phyloP scores from a whole-genome alignment of 2,888 invertebrate species.

The Drosophila gaucha region DNA sequence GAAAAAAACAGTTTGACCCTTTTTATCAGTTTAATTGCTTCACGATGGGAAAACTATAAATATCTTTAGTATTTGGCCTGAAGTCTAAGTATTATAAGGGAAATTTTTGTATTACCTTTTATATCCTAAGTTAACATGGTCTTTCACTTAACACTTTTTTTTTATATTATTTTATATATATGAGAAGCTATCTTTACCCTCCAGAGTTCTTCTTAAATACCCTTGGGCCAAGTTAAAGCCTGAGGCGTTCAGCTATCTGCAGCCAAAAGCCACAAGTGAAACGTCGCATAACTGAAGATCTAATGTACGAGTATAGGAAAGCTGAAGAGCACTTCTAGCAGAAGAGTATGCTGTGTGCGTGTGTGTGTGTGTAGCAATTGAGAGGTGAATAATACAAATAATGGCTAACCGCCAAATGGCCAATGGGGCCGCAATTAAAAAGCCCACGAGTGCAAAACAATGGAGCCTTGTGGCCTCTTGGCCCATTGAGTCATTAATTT shows the following conservation, averaged over 20 bases:
- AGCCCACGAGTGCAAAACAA: slow-evolving; percentile 44
- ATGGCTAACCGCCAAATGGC: slow-evolving; percentile 58
- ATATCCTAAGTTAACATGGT: too few species aligned
- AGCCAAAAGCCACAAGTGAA: slow-evolving; percentile 34
- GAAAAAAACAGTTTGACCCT: too few species aligned
- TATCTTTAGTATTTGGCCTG: too few species aligned
- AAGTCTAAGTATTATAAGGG: too few species aligned
- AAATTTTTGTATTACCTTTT: too few species aligned
- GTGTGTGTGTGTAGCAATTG: slow-evolving; percentile 18
- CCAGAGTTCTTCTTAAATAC: too few species aligned
- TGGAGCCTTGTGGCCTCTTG: slow-evolving; percentile 36
- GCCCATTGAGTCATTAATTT: slow-evolving; percentile 73
- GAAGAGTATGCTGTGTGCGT: slow-evolving; percentile 7
- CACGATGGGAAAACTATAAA: too few species aligned
- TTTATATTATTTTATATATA: too few species aligned
- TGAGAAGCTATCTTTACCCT: background rate
- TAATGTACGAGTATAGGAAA: background rate
- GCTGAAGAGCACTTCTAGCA: background rate
- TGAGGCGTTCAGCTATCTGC: background rate
- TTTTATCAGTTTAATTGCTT: too few species aligned
- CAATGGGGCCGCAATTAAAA: slow-evolving; percentile 66
- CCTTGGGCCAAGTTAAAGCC: too few species aligned
- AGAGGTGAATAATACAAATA: slow-evolving; percentile 54
- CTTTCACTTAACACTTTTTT: too few species aligned
- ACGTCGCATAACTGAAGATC: slow-evolving; percentile 17